A percentile compares a stretch with the other conserved stretches of the same genome.
These are phyloP conservation scores for Thripadectes ignobilis DNA, from an alignment of 2,797 vertebrate species.

Conservation along the genomic window DNA sequence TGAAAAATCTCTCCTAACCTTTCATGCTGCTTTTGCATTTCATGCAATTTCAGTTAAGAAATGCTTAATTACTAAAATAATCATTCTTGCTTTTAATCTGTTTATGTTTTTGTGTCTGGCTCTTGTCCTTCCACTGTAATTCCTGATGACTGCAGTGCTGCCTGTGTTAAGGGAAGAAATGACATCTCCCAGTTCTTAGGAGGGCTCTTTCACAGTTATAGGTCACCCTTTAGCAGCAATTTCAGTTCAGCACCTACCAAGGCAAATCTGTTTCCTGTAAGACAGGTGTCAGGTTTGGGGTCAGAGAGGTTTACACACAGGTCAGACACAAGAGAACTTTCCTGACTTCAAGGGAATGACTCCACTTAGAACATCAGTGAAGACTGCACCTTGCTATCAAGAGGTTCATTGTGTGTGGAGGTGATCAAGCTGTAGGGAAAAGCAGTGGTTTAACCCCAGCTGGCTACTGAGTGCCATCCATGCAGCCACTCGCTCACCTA, in stretches of 20 bases:
- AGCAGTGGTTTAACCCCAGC: background rate
- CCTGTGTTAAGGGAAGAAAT: background rate
- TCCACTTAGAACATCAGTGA: background rate
- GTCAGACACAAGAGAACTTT: background rate
- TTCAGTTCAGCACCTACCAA: background rate
- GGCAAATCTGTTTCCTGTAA: background rate
- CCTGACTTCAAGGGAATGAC: background rate
- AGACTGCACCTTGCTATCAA: background rate
- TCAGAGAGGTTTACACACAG: background rate
- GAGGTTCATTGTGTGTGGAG: background rate
- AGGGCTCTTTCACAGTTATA: background rate
- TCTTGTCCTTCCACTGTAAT: background rate
- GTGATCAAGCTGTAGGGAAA: background rate
- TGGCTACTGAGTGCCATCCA: background rate
- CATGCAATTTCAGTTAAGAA: conserved; percentile 48
- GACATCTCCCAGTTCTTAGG: background rate
- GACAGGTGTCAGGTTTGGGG: background rate
- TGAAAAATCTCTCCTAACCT: conserved; percentile 55
- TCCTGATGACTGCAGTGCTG: background rate
- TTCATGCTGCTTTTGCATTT: conserved; percentile 45
- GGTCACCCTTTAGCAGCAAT: background rate
- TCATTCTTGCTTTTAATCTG: conserved; percentile 45
- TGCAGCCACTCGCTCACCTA: background rate
- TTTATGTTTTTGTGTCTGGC: background rate
- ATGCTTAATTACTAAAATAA: conserved; percentile 62